A percentile compares a stretch with the other conserved stretches of the same genome.
These are phyloP conservation scores for Galaxea fascicularis DNA, from an alignment of 92 coral and sea anemone genomes.

Conservation along the genomic window DNA sequence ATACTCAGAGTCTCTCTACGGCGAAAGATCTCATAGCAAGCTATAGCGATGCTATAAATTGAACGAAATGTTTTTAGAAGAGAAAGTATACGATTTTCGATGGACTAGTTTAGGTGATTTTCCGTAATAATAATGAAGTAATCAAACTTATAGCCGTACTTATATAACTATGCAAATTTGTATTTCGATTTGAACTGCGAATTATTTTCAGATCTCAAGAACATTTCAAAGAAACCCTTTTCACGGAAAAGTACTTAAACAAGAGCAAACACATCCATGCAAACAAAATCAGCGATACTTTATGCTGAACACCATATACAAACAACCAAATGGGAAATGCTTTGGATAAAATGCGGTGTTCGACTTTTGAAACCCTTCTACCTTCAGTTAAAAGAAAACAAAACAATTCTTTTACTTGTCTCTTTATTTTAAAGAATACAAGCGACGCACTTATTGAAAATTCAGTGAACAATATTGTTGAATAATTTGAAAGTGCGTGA, in stretches of 20 bases:
- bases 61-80: neutral
- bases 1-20: neutral
- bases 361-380: neutral
- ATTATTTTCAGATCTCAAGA: neutral
- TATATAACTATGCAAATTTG: slow-evolving; percentile 8
- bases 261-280: neutral
- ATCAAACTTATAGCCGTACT: slow-evolving; percentile 6
- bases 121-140: neutral
- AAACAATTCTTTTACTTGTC: neutral
- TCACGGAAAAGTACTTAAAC: neutral
- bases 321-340: neutral
- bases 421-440: neutral
- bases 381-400: neutral
- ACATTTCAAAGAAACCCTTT: slow-evolving; percentile 9
- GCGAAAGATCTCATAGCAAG: neutral
- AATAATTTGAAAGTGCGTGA: slow-evolving; percentile 15
- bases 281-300: neutral
- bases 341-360: neutral
- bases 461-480: slow-evolving; percentile 11
- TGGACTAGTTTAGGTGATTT: slow-evolving; percentile 20
- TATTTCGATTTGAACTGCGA: neutral
- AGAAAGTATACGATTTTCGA: neutral
- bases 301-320: neutral
- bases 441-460: neutral
- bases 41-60: neutral